Conservation (phyloP, 1,140 invertebrate species). For the Octopus sinensis region DNA sequence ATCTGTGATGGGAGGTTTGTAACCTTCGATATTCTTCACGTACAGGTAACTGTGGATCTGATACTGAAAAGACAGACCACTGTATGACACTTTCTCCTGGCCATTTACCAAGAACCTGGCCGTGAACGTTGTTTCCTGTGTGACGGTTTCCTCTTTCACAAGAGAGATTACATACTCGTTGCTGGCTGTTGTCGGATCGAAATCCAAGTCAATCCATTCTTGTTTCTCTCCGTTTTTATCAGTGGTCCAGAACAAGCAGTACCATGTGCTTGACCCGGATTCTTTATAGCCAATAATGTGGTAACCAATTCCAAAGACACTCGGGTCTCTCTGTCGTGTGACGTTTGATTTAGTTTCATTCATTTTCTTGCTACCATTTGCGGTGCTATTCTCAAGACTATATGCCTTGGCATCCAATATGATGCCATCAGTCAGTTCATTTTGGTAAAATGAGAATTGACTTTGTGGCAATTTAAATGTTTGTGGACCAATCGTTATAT, state of each 20-base stretch:
- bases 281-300: constrained; percentile 18
- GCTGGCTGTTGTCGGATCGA: constrained; percentile 18
- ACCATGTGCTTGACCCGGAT: constrained; percentile 6
- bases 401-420: too few relatives aligned
- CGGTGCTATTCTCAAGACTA: too few relatives aligned
- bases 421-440: too few relatives aligned
- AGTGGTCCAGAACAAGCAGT: constrained; percentile 21
- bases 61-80: constrained; percentile 9
- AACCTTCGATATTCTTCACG: too few relatives aligned
- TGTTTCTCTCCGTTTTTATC: constrained; percentile 16
- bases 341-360: too few relatives aligned
- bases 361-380: too few relatives aligned
- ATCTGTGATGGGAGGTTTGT: too few relatives aligned
- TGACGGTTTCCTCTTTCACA: constrained; percentile 4
- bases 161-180: constrained; percentile 13
- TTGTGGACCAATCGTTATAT: background rate
- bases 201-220: constrained; percentile 19
- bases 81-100: constrained; percentile 16
- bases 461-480: constrained; percentile 1
- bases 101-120: constrained; percentile 20
- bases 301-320: constrained; percentile 16
- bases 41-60: too few relatives aligned
- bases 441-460: too few relatives aligned
- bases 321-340: background rate
- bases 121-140: constrained; percentile 12